Evolutionary conservation across 2,888 invertebrate genomes (phyloP).

Genomic region (Azorinus chamasolen): DNA sequence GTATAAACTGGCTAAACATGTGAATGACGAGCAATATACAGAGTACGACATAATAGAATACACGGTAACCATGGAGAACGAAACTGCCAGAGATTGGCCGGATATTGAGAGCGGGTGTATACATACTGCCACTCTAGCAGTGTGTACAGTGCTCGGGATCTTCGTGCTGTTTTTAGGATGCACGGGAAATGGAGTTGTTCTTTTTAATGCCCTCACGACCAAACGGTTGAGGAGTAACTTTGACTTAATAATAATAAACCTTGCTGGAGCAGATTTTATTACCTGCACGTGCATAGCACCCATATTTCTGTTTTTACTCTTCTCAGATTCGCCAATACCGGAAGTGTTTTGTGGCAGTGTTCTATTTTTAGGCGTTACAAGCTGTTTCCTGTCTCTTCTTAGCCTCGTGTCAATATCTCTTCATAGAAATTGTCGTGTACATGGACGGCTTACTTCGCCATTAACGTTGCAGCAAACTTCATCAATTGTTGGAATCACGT

Average conservation of each 20-base stretch:
- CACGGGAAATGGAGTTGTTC: conserved; percentile 78
- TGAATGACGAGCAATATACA: not conserved
- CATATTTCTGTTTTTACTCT: conserved; percentile 75
- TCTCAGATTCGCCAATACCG: conserved; percentile 74
- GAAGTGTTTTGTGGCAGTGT: conserved; percentile 76
- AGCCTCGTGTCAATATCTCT: conserved; percentile 76
- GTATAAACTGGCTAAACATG: conserved; percentile 11
- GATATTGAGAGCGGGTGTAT: conserved; percentile 68
- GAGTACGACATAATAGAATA: conserved; percentile 11
- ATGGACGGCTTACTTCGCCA: conserved; percentile 67
- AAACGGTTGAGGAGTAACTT: conserved; percentile 73
- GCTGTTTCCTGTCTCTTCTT: conserved; percentile 74
- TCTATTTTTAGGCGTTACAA: conserved; percentile 73
- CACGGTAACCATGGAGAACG: conserved; percentile 26
- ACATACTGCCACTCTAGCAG: conserved; percentile 79
- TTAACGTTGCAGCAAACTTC: conserved; percentile 69
- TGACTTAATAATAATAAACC: conserved; percentile 75
- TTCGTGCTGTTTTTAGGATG: conserved; percentile 78
- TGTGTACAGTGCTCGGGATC: conserved; percentile 78
- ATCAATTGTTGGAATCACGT: conserved; percentile 68
- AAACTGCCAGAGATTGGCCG: conserved; percentile 18
- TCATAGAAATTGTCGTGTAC: conserved; percentile 73
- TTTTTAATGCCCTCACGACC: conserved; percentile 72
- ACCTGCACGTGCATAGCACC: conserved; percentile 77
- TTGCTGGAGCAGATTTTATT: conserved; percentile 78